phyloP scores from a whole-genome alignment of 2,113 vertebrate species.

The Eclectus roratus region DNA sequence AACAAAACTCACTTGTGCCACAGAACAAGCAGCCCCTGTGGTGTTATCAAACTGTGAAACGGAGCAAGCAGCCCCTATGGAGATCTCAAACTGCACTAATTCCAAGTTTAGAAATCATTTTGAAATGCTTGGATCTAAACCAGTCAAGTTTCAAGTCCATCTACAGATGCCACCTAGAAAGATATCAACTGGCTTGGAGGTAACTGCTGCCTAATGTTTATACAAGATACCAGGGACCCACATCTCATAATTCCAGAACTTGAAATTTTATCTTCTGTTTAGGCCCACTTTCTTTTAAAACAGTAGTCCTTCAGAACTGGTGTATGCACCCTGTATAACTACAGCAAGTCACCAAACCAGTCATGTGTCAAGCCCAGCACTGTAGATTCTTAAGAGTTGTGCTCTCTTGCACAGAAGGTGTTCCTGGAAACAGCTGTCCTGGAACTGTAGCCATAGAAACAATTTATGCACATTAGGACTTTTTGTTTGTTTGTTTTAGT shows the following conservation, averaged over 20 bases:
- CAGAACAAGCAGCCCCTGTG: background rate
- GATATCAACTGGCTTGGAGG: background rate
- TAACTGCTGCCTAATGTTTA: background rate
- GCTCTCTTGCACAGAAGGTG: background rate
- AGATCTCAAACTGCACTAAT: background rate
- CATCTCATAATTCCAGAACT: fast-evolving
- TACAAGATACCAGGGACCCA: background rate
- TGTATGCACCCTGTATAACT: fast-evolving
- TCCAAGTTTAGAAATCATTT: background rate
- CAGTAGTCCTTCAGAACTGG: background rate
- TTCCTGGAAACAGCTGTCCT: background rate
- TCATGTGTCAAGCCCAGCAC: background rate
- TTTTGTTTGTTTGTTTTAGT: background rate
- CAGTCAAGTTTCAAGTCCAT: background rate
- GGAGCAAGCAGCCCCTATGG: background rate
- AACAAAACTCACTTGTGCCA: background rate
- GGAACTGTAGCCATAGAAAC: background rate
- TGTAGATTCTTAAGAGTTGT: background rate
- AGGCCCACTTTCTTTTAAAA: background rate
- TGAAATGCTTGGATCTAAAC: background rate
- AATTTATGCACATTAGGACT: background rate
- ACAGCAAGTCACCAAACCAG: background rate
- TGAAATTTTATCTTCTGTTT: background rate
- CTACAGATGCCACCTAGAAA: background rate
- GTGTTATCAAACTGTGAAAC: background rate